Conservation (phyloP, 2,113 vertebrate species). For the Sarotherodon lohbergeri region DNA sequence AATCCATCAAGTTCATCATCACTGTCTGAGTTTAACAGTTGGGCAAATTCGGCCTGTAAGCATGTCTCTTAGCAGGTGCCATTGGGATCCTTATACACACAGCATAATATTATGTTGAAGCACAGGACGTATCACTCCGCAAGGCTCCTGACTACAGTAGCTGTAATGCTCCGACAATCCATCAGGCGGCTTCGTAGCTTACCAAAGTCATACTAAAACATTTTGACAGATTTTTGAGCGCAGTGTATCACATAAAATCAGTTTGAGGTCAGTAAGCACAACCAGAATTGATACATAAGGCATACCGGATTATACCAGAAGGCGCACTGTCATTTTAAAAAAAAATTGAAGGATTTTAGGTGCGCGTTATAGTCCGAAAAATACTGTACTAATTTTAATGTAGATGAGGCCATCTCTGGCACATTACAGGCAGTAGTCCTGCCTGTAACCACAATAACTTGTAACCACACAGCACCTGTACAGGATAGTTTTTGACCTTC, state of each 20-base stretch:
- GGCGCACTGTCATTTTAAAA: neutral
- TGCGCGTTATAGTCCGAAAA: neutral
- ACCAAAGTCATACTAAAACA: neutral
- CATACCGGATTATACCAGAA: rapidly evolving
- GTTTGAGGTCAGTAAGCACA: neutral
- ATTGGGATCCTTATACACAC: neutral
- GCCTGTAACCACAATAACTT: neutral
- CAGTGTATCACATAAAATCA: neutral
- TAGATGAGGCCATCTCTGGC: neutral
- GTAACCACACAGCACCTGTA: neutral
- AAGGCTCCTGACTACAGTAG: neutral
- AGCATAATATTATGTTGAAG: neutral
- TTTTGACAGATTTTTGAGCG: neutral
- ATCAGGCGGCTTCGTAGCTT: neutral
- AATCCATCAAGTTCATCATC: neutral
- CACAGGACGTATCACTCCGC: neutral
- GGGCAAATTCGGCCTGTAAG: neutral
- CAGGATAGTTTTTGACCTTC: neutral
- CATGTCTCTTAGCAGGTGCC: neutral
- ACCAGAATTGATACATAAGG: neutral
- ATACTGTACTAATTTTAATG: neutral
- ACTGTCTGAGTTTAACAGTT: neutral
- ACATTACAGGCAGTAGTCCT: neutral
- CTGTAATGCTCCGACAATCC: neutral
- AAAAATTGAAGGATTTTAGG: neutral